These are phyloP conservation scores for Leptonema lineaticorne DNA, from an alignment of 1,140 invertebrate genomes.

Conservation along the genomic window DNA sequence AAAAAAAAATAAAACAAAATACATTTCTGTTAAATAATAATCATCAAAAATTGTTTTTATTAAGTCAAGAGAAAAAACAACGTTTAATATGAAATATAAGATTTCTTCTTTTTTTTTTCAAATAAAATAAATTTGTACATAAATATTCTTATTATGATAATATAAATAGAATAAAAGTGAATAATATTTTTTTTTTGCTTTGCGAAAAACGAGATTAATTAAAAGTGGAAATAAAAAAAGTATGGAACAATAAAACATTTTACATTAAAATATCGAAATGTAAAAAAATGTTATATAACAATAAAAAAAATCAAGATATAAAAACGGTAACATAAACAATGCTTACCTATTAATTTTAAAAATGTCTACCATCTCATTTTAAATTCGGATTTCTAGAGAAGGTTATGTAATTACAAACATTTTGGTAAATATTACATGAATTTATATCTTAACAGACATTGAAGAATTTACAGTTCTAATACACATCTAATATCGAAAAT, in stretches of 20 bases:
- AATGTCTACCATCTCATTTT: conserved; percentile 40
- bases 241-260: conserved; percentile 20
- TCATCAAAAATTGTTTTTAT: conserved; percentile 28
- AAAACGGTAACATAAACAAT: conserved; percentile 25
- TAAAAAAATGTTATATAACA: conserved; percentile 12
- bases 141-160: conserved; percentile 22
- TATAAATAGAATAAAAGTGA: conserved; percentile 27
- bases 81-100: conserved; percentile 30
- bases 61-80: conserved; percentile 35
- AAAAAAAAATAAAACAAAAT: conserved; percentile 34
- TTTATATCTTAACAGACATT: conserved; percentile 37
- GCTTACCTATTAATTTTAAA: conserved; percentile 22
- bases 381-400: conserved; percentile 52
- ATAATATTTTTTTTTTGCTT: conserved; percentile 2
- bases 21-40: conserved; percentile 34
- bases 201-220: conserved; percentile 21
- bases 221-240: not conserved
- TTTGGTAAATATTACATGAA: conserved; percentile 32
- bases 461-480: conserved; percentile 39
- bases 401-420: conserved; percentile 39
- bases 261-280: conserved; percentile 16
- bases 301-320: conserved; percentile 20
- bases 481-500: conserved; percentile 39
- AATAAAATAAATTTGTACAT: conserved; percentile 33
- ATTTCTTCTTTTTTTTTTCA: too few species aligned